phyloP scores from a whole-genome alignment of 2,113 vertebrate species.

The Malurus cyaneus region DNA sequence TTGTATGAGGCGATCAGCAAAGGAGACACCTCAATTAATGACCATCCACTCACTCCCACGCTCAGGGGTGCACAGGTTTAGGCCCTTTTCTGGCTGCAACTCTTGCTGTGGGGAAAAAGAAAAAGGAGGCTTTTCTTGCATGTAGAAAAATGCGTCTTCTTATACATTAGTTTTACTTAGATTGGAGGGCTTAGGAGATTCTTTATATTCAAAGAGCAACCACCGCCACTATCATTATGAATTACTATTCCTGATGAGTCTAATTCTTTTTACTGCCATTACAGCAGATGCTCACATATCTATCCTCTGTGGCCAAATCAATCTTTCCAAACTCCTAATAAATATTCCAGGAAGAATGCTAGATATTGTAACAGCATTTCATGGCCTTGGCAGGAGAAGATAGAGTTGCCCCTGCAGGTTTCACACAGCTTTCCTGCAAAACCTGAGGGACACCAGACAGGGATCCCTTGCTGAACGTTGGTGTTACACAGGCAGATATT shows the following conservation, averaged over 20 bases:
- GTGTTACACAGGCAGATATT: background rate
- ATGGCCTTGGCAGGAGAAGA: background rate
- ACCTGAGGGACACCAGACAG: background rate
- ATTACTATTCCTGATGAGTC: slow-evolving; percentile 71
- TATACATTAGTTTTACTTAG: background rate
- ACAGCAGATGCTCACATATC: slow-evolving; percentile 71
- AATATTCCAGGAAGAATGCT: slow-evolving; percentile 49
- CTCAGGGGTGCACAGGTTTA: background rate
- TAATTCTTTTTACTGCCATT: slow-evolving; percentile 73
- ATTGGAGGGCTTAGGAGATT: slow-evolving; percentile 40
- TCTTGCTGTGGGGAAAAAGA: background rate
- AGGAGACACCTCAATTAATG: background rate
- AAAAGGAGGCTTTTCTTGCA: background rate
- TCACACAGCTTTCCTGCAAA: background rate
- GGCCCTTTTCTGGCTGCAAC: background rate
- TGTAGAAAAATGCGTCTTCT: background rate
- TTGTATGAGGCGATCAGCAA: background rate
- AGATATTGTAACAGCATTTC: background rate
- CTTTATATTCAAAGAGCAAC: slow-evolving; percentile 72
- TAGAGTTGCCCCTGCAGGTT: background rate
- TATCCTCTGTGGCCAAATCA: slow-evolving; percentile 60
- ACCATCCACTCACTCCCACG: background rate
- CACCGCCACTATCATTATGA: slow-evolving; percentile 54
- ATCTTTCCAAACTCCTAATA: slow-evolving; percentile 51
- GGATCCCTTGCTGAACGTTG: background rate